A percentile compares a stretch with the other conserved stretches of the same genome.
These are phyloP conservation scores for Orthosia gothica DNA, from an alignment of 2,888 invertebrate species.

Conservation along the genomic window DNA sequence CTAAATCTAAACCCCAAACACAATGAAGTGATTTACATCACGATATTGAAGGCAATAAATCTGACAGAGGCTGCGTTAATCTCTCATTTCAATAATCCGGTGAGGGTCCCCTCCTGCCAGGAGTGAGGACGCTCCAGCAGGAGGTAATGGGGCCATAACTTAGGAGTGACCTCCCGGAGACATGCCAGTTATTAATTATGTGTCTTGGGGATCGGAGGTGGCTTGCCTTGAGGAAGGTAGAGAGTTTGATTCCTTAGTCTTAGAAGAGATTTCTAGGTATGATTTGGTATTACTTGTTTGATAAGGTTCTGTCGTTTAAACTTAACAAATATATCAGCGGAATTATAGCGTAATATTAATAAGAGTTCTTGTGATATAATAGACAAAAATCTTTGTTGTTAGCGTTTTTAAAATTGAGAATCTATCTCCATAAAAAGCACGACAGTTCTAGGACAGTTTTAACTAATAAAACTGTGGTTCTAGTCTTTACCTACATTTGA, in stretches of 20 bases:
- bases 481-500: too few species aligned
- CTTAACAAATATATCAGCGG: too few species aligned
- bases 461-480: background rate
- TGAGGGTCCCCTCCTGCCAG: slow-evolving; percentile 39
- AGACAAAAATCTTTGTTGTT: too few species aligned
- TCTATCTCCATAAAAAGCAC: background rate
- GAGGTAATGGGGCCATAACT: slow-evolving; percentile 66
- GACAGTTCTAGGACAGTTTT: too few species aligned
- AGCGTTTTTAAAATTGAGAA: background rate
- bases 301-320: background rate
- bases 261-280: background rate
- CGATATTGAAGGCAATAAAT: slow-evolving; percentile 66
- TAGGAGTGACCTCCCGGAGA: slow-evolving; percentile 60
- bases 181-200: slow-evolving; percentile 63
- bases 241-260: slow-evolving; percentile 10
- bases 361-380: too few species aligned
- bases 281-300: background rate
- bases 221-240: background rate
- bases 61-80: slow-evolving; percentile 59
- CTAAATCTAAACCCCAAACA: slow-evolving; percentile 11
- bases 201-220: slow-evolving; percentile 36
- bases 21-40: slow-evolving; percentile 46
- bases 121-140: slow-evolving; percentile 18
- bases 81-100: slow-evolving; percentile 70
- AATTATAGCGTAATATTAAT: too few species aligned